phyloP scores from a whole-genome alignment of 1,140 invertebrate genomes.

The Epicauta chinensis region DNA sequence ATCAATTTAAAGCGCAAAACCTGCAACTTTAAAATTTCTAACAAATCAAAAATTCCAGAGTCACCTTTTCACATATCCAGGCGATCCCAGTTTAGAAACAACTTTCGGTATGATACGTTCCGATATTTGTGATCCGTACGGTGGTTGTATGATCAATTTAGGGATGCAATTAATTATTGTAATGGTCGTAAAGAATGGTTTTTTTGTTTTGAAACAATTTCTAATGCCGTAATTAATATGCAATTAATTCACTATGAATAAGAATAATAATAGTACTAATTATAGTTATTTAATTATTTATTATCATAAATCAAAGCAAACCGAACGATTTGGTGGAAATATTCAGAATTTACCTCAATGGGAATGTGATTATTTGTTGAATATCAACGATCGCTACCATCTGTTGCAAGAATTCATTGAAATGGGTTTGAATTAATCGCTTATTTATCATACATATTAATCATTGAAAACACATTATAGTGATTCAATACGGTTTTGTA shows the following conservation, averaged over 20 bases:
- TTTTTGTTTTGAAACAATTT: not conserved
- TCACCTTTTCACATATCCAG: slow-evolving; percentile 22
- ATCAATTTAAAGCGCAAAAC: too few relatives aligned
- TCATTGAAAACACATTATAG: slow-evolving; percentile 43
- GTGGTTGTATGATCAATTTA: slow-evolving; percentile 1
- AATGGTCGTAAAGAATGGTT: slow-evolving; percentile 22
- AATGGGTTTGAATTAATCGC: slow-evolving; percentile 24
- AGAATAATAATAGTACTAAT: too few relatives aligned
- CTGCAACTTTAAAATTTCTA: too few relatives aligned
- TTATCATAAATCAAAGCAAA: too few relatives aligned
- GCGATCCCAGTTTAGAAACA: slow-evolving; percentile 13
- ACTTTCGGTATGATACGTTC: not conserved
- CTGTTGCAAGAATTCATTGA: slow-evolving; percentile 28
- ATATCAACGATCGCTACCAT: slow-evolving; percentile 16
- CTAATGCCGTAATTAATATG: slow-evolving; percentile 7
- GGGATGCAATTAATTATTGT: slow-evolving; percentile 26
- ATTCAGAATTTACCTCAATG: slow-evolving; percentile 15
- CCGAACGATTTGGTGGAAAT: too few relatives aligned
- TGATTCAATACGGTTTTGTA: slow-evolving; percentile 79
- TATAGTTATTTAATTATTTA: too few relatives aligned
- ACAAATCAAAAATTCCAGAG: slow-evolving; percentile 6
- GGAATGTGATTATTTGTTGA: slow-evolving; percentile 31
- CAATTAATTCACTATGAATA: too few relatives aligned
- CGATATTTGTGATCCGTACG: slow-evolving; percentile 19
- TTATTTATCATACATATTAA: not conserved